Evolutionary conservation across 2,113 vertebrate species (phyloP), one percentile per base, ranked within the genome.

Genomic region (Copsychus sechellarum): DNA sequence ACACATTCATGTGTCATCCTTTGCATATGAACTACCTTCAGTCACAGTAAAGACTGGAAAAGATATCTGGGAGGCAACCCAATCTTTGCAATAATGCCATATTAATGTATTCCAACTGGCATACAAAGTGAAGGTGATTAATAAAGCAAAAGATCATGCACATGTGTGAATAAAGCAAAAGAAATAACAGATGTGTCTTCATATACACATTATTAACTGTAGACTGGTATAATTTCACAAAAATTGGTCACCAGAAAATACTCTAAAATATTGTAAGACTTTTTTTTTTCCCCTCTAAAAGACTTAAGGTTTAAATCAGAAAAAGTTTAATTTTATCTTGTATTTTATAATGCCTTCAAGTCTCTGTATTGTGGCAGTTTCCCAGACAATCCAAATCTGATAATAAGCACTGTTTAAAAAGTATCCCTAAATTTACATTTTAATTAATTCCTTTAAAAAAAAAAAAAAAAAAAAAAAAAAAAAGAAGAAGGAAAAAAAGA

Each of bases 381-480:
- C 38, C 72, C 72, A 94, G 58, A 95, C 45, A 93, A 77, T 77
- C 47, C 77, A 97, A 95, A 96, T 96, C 79, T 94, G 76, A 97
- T 94, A 93, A 86, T 96, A 86, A 96, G 33, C 20, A 73, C 17
- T 92, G 23, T 62, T 92, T 93, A 81, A 94, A 92, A 94, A 86
- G 81, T 61, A 79, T 4, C 43, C 61, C 34, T 95, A 86, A 76
- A 97, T 97, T 97, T 96, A 95, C 81, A 97, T 96, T 97, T 96
- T 93, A 97, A 93, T 89, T 77, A 95, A 95, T 94, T 90, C n/a
- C 79, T n/a, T 14, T 21, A 14, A 42, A 18, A 33, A 51, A 31
- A 29, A 29, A 16, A 42, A 18, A 33, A 51, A 31, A 29, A 29
- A 16, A 7, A 47, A 47, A 23, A 28, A 50, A 50, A 15, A 14